These are phyloP conservation scores for Sphenopsis melanotis DNA, from an alignment of 2,797 vertebrate genomes.

Conservation along the genomic window DNA sequence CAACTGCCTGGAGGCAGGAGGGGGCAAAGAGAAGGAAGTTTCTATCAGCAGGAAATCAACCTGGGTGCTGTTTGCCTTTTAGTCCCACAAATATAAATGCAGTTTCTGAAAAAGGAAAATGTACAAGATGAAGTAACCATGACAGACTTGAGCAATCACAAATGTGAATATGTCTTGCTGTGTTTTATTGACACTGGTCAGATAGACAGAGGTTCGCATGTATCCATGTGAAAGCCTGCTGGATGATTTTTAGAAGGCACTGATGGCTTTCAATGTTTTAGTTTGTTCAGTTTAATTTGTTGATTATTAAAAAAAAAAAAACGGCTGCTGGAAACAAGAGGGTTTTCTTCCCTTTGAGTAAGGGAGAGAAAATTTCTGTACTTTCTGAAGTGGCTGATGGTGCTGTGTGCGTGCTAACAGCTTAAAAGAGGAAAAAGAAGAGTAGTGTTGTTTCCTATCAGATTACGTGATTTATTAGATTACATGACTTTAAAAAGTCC, in stretches of 20 bases:
- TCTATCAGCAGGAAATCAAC: conserved; percentile 12
- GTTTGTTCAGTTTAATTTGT: background rate
- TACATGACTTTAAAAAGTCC: background rate
- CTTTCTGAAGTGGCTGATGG: background rate
- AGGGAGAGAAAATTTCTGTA: background rate
- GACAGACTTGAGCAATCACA: background rate
- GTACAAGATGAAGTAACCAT: background rate
- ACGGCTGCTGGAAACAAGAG: background rate
- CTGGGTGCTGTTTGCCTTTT: background rate
- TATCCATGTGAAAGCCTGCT: background rate
- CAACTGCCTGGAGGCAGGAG: background rate
- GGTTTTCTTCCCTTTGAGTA: background rate
- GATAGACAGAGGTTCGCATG: background rate
- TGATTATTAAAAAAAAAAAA: background rate
- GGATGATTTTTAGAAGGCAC: background rate
- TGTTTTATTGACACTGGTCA: background rate
- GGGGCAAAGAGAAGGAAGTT: background rate
- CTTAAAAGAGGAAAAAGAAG: conserved; percentile 34
- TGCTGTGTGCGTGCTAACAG: background rate
- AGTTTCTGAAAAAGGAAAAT: background rate
- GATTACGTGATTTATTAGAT: background rate
- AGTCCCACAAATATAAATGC: background rate
- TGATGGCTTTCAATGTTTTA: background rate
- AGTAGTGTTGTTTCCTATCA: background rate
- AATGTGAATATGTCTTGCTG: background rate